Conservation (phyloP, 1,140 invertebrate species). For the Ceratoteleas bidentatus region DNA sequence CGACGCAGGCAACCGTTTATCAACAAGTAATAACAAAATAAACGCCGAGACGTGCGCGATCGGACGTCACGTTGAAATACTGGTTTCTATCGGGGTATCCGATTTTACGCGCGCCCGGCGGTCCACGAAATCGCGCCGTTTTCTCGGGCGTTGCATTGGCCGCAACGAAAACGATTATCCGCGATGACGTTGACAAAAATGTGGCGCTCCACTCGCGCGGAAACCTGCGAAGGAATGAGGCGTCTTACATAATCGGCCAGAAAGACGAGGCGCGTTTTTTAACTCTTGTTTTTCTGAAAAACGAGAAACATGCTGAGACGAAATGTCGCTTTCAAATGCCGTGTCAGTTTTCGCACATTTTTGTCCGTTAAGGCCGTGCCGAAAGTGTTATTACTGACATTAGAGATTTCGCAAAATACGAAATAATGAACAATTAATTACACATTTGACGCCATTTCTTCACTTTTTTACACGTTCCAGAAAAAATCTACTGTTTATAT, state of each 20-base stretch:
- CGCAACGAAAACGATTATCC: constrained; percentile 66
- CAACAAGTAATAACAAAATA: constrained; percentile 36
- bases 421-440: no score
- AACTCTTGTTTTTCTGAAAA: no score
- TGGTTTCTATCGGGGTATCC: constrained; percentile 38
- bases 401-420: no score
- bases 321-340: neutral
- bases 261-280: constrained; percentile 45
- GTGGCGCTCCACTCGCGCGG: constrained; percentile 51
- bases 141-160: constrained; percentile 48
- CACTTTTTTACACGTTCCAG: no score
- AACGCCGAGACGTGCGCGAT: constrained; percentile 22
- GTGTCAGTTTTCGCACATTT: no score
- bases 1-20: constrained; percentile 1
- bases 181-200: constrained; percentile 67
- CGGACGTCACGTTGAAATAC: constrained; percentile 44
- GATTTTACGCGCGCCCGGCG: constrained; percentile 36
- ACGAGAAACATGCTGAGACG: no score
- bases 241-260: constrained; percentile 57
- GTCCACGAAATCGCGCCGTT: constrained; percentile 52
- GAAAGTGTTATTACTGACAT: no score
- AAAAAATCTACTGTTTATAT: no score
- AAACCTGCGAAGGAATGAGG: constrained; percentile 60
- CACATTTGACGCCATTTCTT: no score
- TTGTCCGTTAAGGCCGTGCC: no score